Base-by-base conservation (phyloP, 2,113 vertebrate genomes). In the Phasianus colchicus region DNA sequence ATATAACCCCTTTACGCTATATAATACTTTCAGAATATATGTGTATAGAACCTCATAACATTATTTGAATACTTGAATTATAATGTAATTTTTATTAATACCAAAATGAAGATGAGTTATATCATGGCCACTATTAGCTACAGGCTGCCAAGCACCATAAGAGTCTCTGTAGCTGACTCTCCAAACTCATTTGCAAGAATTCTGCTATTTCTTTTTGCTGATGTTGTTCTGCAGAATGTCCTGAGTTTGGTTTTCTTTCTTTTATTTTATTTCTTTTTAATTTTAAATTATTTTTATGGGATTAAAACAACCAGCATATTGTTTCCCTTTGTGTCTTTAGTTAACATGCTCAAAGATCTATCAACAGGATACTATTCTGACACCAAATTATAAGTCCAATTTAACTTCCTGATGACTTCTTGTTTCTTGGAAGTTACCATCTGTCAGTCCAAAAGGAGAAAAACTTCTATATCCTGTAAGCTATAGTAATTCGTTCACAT, bases 171-270 rank as follows among this genome's bases (percentile, higher is more conserved):
- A 45, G 85, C 2, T 18, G n/a, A 67, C 22, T 87, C 42, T 72
- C 42, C 89, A 67, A 82, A 72, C 73, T 60, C 25, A 77, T 85
- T 89, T 88, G 24, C 54, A 93, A 90, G 19, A 25, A 45, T 89
- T 86, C 70, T 90, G 40, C 25, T 54, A 29, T 54, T 16, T 54
- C 22, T 91, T 80, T 73, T 83, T 65, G 50, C 72, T 80, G 27
- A 11, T 86, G 55, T 6, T 83, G 22, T 82, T 48, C 24, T 69
- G 71, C 34, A 96, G 74, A 83, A 66, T 21, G 40, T 45, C 78
- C n/a, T 55, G 36, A 61, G 29, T 16, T 84, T 88, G 78, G 5
- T 22, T 82, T 63, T 52, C 10, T 24, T 82, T 72, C 50, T 12
- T 24, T 27, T 32, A 57, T n/a, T 58, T n/a, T 58, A 58, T 57